Evolutionary conservation across 1,140 invertebrate genomes (phyloP), one percentile per base, ranked within the genome.

Genomic region (Drosophila subpulchrella): DNA sequence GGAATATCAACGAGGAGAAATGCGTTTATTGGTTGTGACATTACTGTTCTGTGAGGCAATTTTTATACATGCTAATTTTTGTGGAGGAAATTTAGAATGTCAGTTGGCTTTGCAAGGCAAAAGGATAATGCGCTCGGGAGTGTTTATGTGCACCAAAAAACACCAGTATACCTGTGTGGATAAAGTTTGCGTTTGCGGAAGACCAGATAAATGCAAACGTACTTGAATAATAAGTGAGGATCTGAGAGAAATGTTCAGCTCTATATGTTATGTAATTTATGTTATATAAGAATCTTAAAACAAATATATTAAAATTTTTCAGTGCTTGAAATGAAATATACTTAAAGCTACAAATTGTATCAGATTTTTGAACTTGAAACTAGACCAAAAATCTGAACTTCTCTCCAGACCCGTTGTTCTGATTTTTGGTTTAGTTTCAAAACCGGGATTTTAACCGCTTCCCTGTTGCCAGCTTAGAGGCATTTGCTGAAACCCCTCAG

Each of bases 91-190:
- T 24, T 32, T 47, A 13, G 42, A 46, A 13, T 58, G 56, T 12
- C 42, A 59, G 32, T 13, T 48, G 57, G 44, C 44, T 0, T 13
- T 48, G 44, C 3, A 11, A 11, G 57, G 57, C 1, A 59, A 27
- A 34, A 59, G 10, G 8, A 36, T 59, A 27, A 15, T 60, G 44
- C 20, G 44, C 4, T 15, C 44, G 3, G 44, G 38, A 20, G n/a
- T 17, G 4, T 42, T 42, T n/a, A 5, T 42, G 0, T 62, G 59
- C 7, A 62, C 48, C 4, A 62, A 38, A 17, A 42, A 62, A 10
- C 24, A 62, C 15, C 48, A 54, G 27, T 54, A 42, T 6, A 62
- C 41, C 38, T 65, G 30, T 32, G 41, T 57, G 2, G 61, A 65
- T n/a, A 46, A 47, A 17, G 20, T 34, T n/a, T 56, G 61, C 15